A percentile compares a stretch with the other conserved stretches of the same genome.
Conservation (phyloP, 2,888 invertebrate genomes). For the Acleris sparsana region DNA sequence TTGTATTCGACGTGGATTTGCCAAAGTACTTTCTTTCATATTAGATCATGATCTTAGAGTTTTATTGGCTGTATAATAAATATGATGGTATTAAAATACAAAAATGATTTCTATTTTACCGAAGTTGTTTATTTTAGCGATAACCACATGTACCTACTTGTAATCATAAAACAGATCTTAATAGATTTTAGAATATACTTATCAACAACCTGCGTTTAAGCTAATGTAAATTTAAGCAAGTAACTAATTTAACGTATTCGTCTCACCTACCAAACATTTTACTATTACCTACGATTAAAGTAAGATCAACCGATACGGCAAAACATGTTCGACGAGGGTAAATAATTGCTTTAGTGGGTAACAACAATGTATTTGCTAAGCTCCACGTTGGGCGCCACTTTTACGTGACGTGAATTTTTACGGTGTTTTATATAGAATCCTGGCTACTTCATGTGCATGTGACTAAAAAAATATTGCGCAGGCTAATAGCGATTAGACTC, state of each 20-base stretch:
- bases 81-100: neutral
- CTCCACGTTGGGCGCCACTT: slow-evolving; percentile 47
- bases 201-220: too few species aligned
- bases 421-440: slow-evolving; percentile 38
- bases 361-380: slow-evolving; percentile 47
- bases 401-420: slow-evolving; percentile 50
- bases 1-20: slow-evolving; percentile 64
- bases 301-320: slow-evolving; percentile 16
- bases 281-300: neutral
- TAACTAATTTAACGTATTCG: too few species aligned
- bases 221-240: too few species aligned
- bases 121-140: too few species aligned
- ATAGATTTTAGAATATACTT: too few species aligned
- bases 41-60: slow-evolving; percentile 39
- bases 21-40: slow-evolving; percentile 52
- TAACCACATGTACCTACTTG: too few species aligned
- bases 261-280: neutral
- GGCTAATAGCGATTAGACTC: neutral
- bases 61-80: slow-evolving; percentile 3
- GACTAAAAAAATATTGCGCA: neutral
- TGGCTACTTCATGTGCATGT: slow-evolving; percentile 38
- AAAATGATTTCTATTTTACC: neutral
- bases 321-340: slow-evolving; percentile 41
- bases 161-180: too few species aligned
- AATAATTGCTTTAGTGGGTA: slow-evolving; percentile 48